Percentiles rank a stretch among this genome's conserved stretches.
phyloP scores from a whole-genome alignment of 2,797 vertebrate species.

The Propithecus perrieri region DNA sequence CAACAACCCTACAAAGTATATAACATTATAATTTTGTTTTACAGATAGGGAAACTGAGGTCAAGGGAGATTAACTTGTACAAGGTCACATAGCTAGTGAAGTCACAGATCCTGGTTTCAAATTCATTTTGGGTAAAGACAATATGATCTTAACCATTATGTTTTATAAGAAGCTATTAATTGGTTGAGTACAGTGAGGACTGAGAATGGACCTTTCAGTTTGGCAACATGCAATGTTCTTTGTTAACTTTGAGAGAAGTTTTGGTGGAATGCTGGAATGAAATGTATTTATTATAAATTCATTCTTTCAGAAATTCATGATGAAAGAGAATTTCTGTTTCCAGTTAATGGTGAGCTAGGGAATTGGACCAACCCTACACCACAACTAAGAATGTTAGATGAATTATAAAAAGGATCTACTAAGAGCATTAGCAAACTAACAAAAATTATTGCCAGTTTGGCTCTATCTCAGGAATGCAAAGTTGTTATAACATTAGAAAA shows the following conservation, averaged over 20 bases:
- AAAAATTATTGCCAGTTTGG: background rate
- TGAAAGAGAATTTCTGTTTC: background rate
- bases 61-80: background rate
- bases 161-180: background rate
- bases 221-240: background rate
- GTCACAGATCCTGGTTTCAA: background rate
- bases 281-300: background rate
- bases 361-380: background rate
- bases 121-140: background rate
- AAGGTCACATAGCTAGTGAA: background rate
- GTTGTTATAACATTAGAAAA: conserved; percentile 22
- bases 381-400: background rate
- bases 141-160: background rate
- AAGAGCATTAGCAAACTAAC: background rate
- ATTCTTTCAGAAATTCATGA: background rate
- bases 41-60: background rate
- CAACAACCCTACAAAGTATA: background rate
- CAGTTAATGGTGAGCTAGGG: background rate
- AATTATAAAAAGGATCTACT: background rate
- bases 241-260: background rate
- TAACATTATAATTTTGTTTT: background rate
- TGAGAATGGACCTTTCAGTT: background rate
- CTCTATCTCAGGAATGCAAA: background rate
- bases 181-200: background rate
- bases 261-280: background rate